Percentiles rank a stretch among this genome's conserved stretches.
phyloP scores from a whole-genome alignment of 2,888 invertebrate genomes.

The Ctena decussata region DNA sequence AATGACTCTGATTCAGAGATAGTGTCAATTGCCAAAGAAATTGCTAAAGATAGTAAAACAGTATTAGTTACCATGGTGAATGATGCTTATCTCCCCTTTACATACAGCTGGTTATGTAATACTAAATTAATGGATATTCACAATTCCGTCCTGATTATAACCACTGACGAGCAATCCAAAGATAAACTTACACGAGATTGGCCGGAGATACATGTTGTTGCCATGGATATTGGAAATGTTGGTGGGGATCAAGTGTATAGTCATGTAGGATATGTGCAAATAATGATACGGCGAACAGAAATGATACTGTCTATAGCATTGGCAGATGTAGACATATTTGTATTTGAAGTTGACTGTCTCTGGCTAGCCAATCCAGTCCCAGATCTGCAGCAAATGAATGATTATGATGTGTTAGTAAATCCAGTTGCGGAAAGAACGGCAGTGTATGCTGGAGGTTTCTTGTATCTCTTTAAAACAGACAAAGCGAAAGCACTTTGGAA shows the following conservation, averaged over 20 bases:
- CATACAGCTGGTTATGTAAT: slow-evolving; percentile 76
- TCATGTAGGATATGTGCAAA: slow-evolving; percentile 73
- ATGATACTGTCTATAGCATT: slow-evolving; percentile 62
- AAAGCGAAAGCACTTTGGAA: slow-evolving; percentile 67
- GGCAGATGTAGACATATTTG: slow-evolving; percentile 66
- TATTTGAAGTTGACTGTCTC: slow-evolving; percentile 79
- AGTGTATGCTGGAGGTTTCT: slow-evolving; percentile 72
- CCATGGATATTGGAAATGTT: slow-evolving; percentile 47
- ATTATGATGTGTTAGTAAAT: slow-evolving; percentile 70
- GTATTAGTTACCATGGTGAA: slow-evolving; percentile 74
- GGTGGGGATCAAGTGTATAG: slow-evolving; percentile 73
- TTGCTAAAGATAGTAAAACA: slow-evolving; percentile 44
- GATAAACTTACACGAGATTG: slow-evolving; percentile 67
- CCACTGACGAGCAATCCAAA: slow-evolving; percentile 68
- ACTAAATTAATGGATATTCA: slow-evolving; percentile 73
- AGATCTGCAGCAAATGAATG: slow-evolving; percentile 43
- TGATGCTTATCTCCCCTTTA: slow-evolving; percentile 73
- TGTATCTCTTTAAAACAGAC: slow-evolving; percentile 69
- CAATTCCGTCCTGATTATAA: slow-evolving; percentile 72
- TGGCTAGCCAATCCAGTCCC: slow-evolving; percentile 76
- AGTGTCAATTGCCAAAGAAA: slow-evolving; percentile 56
- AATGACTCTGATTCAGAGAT: not conserved
- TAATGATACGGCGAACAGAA: slow-evolving; percentile 73
- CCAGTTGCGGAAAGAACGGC: slow-evolving; percentile 52
- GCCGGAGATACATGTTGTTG: slow-evolving; percentile 70